Evolutionary conservation across 2,797 vertebrate genomes (phyloP).

Genomic region (Coregonus ussuriensis): DNA sequence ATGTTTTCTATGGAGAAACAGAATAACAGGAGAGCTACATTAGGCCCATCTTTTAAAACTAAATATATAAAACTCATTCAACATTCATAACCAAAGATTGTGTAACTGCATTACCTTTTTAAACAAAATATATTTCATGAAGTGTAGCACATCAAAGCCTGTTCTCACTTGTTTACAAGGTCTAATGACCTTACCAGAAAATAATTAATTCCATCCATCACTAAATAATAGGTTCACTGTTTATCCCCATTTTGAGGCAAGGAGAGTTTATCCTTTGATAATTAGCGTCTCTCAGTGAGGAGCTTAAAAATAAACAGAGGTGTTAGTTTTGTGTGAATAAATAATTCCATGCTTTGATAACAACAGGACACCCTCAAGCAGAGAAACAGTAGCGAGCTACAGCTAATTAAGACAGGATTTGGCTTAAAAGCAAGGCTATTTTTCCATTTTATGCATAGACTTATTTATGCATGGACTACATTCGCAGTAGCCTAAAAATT

Average conservation of each 20-base stretch:
- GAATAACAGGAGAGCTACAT: too few species aligned
- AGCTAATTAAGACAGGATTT: conserved; percentile 58
- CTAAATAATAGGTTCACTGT: conserved; percentile 52
- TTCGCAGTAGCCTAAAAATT: conserved; percentile 37
- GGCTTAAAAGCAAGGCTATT: conserved; percentile 51
- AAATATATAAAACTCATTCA: background rate
- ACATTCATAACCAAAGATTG: background rate
- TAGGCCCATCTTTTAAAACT: too few species aligned
- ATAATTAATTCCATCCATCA: conserved; percentile 60
- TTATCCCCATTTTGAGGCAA: conserved; percentile 50
- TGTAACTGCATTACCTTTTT: background rate
- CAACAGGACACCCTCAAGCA: conserved; percentile 58
- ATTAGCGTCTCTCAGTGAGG: conserved; percentile 53
- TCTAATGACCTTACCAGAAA: conserved; percentile 35
- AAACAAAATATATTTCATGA: conserved; percentile 17
- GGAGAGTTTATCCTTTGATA: conserved; percentile 59
- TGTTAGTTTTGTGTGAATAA: conserved; percentile 58
- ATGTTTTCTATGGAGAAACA: background rate
- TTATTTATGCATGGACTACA: conserved; percentile 48
- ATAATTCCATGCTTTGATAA: conserved; percentile 62
- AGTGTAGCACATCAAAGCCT: conserved; percentile 25
- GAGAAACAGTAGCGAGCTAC: conserved; percentile 43
- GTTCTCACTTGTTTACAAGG: too few species aligned
- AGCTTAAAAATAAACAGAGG: conserved; percentile 60
- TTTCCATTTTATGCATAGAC: conserved; percentile 55